phyloP scores from a whole-genome alignment of 2,888 invertebrate species.

The Mythimna lalbum region DNA sequence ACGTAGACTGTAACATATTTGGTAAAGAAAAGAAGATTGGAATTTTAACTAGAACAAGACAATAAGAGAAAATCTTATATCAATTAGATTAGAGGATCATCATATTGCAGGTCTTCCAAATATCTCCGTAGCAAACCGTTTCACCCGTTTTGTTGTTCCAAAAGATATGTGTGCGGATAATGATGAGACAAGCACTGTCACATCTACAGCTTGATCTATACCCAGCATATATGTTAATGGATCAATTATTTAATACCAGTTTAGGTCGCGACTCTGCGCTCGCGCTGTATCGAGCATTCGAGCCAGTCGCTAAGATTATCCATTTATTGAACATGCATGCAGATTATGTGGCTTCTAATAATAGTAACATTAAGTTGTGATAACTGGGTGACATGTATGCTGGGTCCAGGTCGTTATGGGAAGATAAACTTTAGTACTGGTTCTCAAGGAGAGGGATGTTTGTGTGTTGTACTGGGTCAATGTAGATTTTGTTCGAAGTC shows the following conservation, averaged over 20 bases:
- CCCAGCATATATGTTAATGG: slow-evolving; percentile 64
- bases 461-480: not conserved
- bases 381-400: slow-evolving; percentile 52
- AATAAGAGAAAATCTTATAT: not conserved
- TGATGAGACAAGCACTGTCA: slow-evolving; percentile 13
- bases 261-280: slow-evolving; percentile 60
- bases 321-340: slow-evolving; percentile 67
- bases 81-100: not conserved
- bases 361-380: slow-evolving; percentile 56
- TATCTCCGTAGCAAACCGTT: too few species aligned
- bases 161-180: not conserved
- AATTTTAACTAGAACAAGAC: too few species aligned
- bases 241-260: slow-evolving; percentile 69
- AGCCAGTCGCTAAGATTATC: slow-evolving; percentile 56
- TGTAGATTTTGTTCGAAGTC: not conserved
- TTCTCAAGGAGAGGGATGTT: not conserved
- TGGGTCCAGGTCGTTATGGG: slow-evolving; percentile 20
- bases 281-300: slow-evolving; percentile 37
- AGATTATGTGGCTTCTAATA: slow-evolving; percentile 63
- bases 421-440: slow-evolving; percentile 1
- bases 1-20: too few species aligned
- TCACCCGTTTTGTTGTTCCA: too few species aligned
- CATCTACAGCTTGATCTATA: slow-evolving; percentile 48
- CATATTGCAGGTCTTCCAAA: not conserved
- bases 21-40: too few species aligned